Conservation (phyloP, 2,888 invertebrate genomes). For the Syrphus vitripennis region DNA sequence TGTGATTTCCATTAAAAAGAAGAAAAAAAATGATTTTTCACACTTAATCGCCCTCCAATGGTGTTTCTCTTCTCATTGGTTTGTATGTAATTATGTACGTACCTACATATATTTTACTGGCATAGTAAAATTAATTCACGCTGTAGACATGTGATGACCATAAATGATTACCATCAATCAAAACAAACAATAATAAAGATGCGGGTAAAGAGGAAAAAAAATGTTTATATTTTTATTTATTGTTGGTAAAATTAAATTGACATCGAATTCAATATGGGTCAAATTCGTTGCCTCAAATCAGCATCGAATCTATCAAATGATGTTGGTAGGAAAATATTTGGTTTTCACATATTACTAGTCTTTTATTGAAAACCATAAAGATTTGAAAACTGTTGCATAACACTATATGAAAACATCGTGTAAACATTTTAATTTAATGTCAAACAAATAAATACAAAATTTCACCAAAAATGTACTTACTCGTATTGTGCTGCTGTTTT, state of each 20-base stretch:
- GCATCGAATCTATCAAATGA: neutral
- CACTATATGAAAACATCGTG: constrained; percentile 14
- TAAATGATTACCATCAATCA: constrained; percentile 45
- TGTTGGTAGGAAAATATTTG: neutral
- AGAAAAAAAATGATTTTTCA: neutral
- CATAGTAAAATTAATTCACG: constrained; percentile 32
- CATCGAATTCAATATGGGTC: constrained; percentile 53
- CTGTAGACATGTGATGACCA: constrained; percentile 56
- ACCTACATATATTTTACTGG: neutral
- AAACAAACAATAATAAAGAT: constrained; percentile 36
- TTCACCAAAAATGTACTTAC: constrained; percentile 10
- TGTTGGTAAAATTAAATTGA: constrained; percentile 50
- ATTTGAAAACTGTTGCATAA: constrained; percentile 28
- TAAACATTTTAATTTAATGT: constrained; percentile 38
- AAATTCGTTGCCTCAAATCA: constrained; percentile 39
- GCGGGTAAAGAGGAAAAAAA: constrained; percentile 1
- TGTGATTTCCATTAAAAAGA: neutral
- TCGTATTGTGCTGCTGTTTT: neutral
- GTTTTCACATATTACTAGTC: neutral
- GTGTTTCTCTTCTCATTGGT: neutral
- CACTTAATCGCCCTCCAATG: neutral
- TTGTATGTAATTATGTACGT: neutral
- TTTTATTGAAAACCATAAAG: neutral
- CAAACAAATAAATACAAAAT: neutral
- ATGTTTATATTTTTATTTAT: neutral